Evolutionary conservation across 2,888 invertebrate species (phyloP), one percentile per base, ranked within the genome.

Genomic region (Siphonodentalium dalli): DNA sequence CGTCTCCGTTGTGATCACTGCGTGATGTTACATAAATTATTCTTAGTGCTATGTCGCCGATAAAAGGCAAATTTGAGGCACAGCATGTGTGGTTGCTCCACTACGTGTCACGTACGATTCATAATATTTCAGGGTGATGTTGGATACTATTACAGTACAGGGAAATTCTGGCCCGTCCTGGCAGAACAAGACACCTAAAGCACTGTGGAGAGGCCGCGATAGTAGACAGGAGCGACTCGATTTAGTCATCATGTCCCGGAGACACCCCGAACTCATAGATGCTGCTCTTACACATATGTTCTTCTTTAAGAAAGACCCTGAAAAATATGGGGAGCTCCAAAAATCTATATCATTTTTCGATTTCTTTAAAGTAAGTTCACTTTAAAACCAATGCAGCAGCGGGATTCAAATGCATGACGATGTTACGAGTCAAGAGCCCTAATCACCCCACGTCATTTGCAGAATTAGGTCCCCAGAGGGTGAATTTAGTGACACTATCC

Each of bases 251-350:
- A 86, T 96, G 65, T 87, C 92, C 0, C 85, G 88, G 61, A 81
- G 87, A 68, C 67, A 89, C 83, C 90, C 93, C 0, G 87, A 92
- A 46, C 80, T 94, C 4, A 87, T 95, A 56, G 94, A 97, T 83
- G 95, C 89, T 11, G 92, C 93, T 0, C 87, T 97, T 23, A 97
- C 97, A 0, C 92, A 94, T 79, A 96, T 96, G 83, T 98, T 98
- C 82, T 98, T 98, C 84, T 97, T 92, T 77, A 87, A 88, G 62
- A 88, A 94, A 69, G 87, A 92, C 81, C 89, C 90, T 77, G 84
- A 88, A 20, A 85, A 89, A 74, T 94, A 94, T 84, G 96, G 95
- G 1, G 93, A 94, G 13, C 90, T 89, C 75, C 87, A 87, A 60
- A 88, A 88, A 18, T 90, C 91, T 72, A 86, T 93, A 58, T 92